phyloP scores from a whole-genome alignment of 2,113 vertebrate species.

The Psophia crepitans region DNA sequence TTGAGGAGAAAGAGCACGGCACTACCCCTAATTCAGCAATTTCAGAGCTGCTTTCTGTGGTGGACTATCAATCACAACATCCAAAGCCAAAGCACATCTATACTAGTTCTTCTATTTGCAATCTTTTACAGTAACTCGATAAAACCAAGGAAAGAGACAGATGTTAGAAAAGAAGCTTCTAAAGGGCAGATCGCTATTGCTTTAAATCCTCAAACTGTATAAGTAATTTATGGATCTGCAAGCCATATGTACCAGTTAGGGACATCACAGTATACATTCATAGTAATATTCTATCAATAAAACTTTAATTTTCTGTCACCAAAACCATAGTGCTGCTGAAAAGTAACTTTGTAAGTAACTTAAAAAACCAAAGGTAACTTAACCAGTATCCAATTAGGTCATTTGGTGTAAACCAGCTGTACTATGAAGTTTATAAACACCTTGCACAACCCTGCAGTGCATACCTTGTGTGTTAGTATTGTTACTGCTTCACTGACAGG shows the following conservation, averaged over 20 bases:
- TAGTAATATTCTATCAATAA: not conserved
- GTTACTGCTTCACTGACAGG: not conserved
- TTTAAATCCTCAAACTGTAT: not conserved
- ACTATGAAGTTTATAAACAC: not conserved
- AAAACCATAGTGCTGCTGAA: not conserved
- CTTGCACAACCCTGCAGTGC: fast-evolving
- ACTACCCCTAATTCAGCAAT: not conserved
- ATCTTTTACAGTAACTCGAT: not conserved
- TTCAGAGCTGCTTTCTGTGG: not conserved
- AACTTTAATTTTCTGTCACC: not conserved
- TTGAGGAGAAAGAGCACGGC: not conserved
- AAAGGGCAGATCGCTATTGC: too few species aligned
- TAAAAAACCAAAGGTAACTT: not conserved
- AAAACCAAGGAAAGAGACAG: not conserved
- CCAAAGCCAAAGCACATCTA: not conserved
- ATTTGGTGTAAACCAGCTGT: not conserved
- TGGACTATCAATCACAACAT: not conserved
- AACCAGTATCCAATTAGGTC: not conserved
- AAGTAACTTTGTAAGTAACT: not conserved
- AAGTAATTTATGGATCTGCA: not conserved
- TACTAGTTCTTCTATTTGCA: not conserved
- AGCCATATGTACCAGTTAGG: not conserved
- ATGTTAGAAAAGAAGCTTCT: too few species aligned
- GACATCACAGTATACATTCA: not conserved
- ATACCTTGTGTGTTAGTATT: not conserved